These are phyloP conservation scores for Scaptomyza flava DNA, from an alignment of 2,888 invertebrate genomes.

Conservation along the genomic window DNA sequence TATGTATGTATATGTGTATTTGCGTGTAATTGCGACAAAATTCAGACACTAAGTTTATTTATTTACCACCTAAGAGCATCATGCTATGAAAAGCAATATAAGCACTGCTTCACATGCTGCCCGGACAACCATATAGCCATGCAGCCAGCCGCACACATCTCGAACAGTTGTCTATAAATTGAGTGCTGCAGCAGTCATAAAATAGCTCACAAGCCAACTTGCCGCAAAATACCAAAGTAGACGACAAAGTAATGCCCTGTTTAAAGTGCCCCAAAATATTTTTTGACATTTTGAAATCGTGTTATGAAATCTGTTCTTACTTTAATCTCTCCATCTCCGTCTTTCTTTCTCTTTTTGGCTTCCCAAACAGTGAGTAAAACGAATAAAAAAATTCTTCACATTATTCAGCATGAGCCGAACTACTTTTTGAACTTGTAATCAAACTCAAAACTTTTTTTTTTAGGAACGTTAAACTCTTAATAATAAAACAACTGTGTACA, in stretches of 20 bases:
- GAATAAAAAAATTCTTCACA: too few species aligned
- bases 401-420: neutral
- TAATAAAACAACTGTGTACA: too few species aligned
- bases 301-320: too few species aligned
- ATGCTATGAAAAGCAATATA: constrained; percentile 49
- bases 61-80: constrained; percentile 46
- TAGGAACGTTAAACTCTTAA: too few species aligned
- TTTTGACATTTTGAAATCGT: too few species aligned
- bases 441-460: too few species aligned
- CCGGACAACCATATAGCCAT: constrained; percentile 3
- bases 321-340: neutral
- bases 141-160: constrained; percentile 21
- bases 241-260: neutral
- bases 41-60: constrained; percentile 61
- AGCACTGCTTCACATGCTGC: constrained; percentile 33
- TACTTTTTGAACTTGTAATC: too few species aligned
- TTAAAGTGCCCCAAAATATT: too few species aligned
- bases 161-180: constrained; percentile 50
- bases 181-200: constrained; percentile 56
- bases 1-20: neutral
- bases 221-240: neutral
- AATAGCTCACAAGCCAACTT: constrained; percentile 14
- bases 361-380: too few species aligned
- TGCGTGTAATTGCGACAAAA: constrained; percentile 50
- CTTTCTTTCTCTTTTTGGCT: neutral